phyloP scores from a whole-genome alignment of 2,797 vertebrate genomes.

The Leucoraja ocellata region DNA sequence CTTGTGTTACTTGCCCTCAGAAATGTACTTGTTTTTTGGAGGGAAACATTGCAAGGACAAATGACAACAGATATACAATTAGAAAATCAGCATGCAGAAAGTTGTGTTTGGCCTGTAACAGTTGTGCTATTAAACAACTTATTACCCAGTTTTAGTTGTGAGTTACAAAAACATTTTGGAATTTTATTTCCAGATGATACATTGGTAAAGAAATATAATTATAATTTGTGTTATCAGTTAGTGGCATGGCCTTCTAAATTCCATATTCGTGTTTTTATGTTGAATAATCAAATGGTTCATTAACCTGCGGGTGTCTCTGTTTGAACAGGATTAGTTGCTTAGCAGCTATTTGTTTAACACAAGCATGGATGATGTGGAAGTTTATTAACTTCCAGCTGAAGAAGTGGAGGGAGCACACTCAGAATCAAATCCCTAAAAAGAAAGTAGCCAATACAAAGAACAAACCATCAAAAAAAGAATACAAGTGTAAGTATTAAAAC shows the following conservation, averaged over 20 bases:
- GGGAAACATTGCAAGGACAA: neutral
- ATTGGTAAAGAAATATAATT: neutral
- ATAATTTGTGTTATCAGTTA: neutral
- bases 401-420: slow-evolving; percentile 73
- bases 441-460: slow-evolving; percentile 64
- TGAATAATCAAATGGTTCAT: neutral
- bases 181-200: neutral
- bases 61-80: neutral
- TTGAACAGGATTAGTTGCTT: slow-evolving; percentile 68
- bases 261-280: neutral
- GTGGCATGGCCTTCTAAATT: neutral
- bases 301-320: slow-evolving; percentile 22
- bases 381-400: slow-evolving; percentile 80
- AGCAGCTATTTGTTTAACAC: slow-evolving; percentile 71
- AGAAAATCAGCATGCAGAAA: neutral
- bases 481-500: slow-evolving; percentile 56
- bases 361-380: slow-evolving; percentile 87
- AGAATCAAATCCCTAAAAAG: slow-evolving; percentile 68
- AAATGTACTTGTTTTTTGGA: neutral
- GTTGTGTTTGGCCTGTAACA: neutral
- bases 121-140: neutral
- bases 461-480: slow-evolving; percentile 66
- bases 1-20: neutral
- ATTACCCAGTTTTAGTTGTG: neutral
- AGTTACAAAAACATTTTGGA: neutral